Evolutionary conservation across 2,113 vertebrate genomes (phyloP).

Genomic region (Cercocebus atys): DNA sequence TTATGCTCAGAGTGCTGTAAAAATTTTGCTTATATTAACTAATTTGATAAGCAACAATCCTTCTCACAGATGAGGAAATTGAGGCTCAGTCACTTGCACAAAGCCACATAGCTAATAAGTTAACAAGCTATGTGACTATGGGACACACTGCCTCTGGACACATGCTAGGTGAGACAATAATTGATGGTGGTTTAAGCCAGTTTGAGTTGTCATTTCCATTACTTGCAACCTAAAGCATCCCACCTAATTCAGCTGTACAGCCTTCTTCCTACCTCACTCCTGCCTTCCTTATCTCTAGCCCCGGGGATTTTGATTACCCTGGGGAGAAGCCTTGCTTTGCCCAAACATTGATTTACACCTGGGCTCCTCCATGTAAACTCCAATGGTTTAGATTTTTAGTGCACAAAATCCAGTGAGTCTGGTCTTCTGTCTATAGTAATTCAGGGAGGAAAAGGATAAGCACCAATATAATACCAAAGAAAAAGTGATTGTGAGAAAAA

Average conservation of each 20-base stretch:
- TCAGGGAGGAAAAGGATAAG: background rate
- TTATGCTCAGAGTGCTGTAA: background rate
- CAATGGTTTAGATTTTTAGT: background rate
- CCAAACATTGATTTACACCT: background rate
- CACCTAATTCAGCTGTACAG: background rate
- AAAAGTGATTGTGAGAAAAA: background rate
- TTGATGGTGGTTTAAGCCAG: background rate
- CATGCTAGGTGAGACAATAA: background rate
- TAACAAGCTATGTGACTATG: background rate
- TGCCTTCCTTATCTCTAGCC: background rate
- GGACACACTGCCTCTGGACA: background rate
- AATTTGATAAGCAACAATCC: background rate
- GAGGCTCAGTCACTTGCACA: background rate
- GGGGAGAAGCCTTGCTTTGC: background rate
- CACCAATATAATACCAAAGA: background rate
- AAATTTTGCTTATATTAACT: background rate
- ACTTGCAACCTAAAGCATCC: background rate
- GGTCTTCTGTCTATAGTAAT: background rate
- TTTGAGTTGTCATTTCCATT: background rate
- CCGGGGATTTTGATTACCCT: background rate
- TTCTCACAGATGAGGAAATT: background rate
- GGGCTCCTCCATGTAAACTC: background rate
- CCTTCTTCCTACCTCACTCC: background rate
- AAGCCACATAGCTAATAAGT: background rate
- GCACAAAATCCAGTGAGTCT: background rate